A percentile compares a stretch with the other conserved stretches of the same genome.
phyloP scores from a whole-genome alignment of 1,140 invertebrate genomes.

The Lithobius niger region DNA sequence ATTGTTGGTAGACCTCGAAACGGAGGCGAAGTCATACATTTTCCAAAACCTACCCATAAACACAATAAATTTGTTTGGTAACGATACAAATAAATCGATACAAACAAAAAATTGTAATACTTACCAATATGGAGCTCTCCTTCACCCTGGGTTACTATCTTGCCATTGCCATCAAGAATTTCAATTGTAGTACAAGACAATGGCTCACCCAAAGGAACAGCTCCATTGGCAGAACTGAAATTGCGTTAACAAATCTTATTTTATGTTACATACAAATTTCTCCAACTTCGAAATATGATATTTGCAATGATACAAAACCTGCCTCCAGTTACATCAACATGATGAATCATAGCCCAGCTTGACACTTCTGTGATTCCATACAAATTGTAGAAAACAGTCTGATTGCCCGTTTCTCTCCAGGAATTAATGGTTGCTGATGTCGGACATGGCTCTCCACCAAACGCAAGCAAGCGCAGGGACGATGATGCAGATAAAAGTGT shows the following conservation, averaged over 20 bases:
- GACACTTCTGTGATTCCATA: constrained; percentile 76
- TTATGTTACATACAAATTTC: not conserved
- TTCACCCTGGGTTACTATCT: constrained; percentile 15
- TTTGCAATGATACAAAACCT: not conserved
- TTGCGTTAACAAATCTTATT: not conserved
- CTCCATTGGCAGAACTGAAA: not conserved
- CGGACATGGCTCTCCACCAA: constrained; percentile 38
- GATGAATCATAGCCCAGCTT: constrained; percentile 56
- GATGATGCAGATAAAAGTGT: constrained; percentile 38
- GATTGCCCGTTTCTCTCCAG: constrained; percentile 36
- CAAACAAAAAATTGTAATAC: no score
- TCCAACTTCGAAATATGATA: no score
- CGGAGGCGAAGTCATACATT: no score
- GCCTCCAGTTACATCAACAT: constrained; percentile 32
- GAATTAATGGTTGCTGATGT: constrained; percentile 19
- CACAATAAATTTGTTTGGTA: no score
- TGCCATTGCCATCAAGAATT: constrained; percentile 26
- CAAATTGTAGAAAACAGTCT: constrained; percentile 51
- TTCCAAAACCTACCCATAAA: no score
- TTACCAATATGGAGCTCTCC: constrained; percentile 36
- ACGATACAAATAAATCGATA: no score
- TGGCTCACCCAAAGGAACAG: constrained; percentile 39
- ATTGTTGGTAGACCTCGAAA: no score
- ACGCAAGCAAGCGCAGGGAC: constrained; percentile 26
- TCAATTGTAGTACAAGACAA: constrained; percentile 46